Evolutionary conservation across 2,888 invertebrate genomes (phyloP).

Genomic region (Doris montereyensis): DNA sequence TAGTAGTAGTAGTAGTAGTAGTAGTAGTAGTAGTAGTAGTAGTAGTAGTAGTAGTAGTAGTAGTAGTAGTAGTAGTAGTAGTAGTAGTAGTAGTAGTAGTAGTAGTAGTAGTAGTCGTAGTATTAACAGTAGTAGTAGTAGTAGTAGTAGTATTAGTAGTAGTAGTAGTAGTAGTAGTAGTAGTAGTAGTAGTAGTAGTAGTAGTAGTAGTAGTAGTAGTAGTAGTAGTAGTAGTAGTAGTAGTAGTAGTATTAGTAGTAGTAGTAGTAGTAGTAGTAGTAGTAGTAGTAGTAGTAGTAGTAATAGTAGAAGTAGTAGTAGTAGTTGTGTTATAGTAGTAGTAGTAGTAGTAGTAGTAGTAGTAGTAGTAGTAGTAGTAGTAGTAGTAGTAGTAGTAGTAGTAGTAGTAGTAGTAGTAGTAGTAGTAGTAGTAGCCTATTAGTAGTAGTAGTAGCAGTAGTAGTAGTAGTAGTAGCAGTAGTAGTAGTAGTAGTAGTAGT

Average conservation of each 20-base stretch:
- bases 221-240: constrained; percentile 5
- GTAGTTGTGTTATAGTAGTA: no score
- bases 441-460: constrained; percentile 8
- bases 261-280: no score
- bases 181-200: constrained; percentile 23
- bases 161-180: constrained; percentile 33
- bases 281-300: no score
- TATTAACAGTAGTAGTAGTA: constrained; percentile 28
- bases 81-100: neutral
- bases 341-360: no score
- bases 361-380: neutral
- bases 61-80: neutral
- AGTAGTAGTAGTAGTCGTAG: constrained; percentile 15
- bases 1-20: constrained; percentile 20
- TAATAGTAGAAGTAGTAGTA: no score
- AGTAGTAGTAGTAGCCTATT: constrained; percentile 25
- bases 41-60: neutral
- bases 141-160: constrained; percentile 31
- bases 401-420: constrained; percentile 12
- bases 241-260: no score
- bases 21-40: constrained; percentile 7
- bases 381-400: constrained; percentile 9
- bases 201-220: constrained; percentile 18
- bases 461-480: constrained; percentile 2
- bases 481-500: neutral